Evolutionary conservation across 2,888 invertebrate genomes (phyloP).

Genomic region (Ennomos quercinarius): DNA sequence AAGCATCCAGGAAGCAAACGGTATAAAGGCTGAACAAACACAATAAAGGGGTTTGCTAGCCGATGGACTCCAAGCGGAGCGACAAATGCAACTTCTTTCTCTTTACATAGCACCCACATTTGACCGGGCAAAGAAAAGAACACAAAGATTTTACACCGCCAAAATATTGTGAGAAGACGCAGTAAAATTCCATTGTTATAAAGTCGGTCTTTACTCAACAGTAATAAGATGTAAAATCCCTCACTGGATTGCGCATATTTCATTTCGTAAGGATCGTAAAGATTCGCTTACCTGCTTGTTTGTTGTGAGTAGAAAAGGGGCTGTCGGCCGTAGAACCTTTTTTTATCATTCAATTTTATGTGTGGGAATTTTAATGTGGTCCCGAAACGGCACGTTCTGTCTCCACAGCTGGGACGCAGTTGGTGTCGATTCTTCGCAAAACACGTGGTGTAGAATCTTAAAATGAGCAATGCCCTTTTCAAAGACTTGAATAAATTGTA

Average conservation of each 20-base stretch:
- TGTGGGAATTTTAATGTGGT: constrained; percentile 83
- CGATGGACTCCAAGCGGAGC: constrained; percentile 48
- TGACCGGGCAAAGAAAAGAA: constrained; percentile 57
- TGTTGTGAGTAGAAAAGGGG: constrained; percentile 79
- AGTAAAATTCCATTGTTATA: constrained; percentile 58
- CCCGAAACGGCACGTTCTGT: constrained; percentile 81
- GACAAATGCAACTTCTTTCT: constrained; percentile 50
- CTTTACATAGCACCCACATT: constrained; percentile 52
- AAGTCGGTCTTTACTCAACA: constrained; percentile 60
- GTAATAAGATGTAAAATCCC: constrained; percentile 77
- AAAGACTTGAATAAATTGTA: constrained; percentile 47
- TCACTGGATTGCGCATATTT: constrained; percentile 69
- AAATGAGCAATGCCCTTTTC: constrained; percentile 53
- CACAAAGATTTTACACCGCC: constrained; percentile 63
- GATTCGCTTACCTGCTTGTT: constrained; percentile 84
- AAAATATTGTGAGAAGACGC: constrained; percentile 60
- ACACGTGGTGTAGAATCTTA: constrained; percentile 70
- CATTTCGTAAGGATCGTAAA: constrained; percentile 76
- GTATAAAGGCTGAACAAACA: constrained; percentile 49
- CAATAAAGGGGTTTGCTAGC: constrained; percentile 52
- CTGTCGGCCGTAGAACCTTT: constrained; percentile 70
- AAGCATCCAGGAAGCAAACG: constrained; percentile 53
- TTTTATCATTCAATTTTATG: constrained; percentile 79
- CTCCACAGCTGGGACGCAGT: constrained; percentile 77
- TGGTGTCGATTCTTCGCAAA: constrained; percentile 70